Percentiles rank a stretch among this genome's conserved stretches.
Conservation (phyloP, 2,113 vertebrate species). For the Herpetotheres cachinnans region DNA sequence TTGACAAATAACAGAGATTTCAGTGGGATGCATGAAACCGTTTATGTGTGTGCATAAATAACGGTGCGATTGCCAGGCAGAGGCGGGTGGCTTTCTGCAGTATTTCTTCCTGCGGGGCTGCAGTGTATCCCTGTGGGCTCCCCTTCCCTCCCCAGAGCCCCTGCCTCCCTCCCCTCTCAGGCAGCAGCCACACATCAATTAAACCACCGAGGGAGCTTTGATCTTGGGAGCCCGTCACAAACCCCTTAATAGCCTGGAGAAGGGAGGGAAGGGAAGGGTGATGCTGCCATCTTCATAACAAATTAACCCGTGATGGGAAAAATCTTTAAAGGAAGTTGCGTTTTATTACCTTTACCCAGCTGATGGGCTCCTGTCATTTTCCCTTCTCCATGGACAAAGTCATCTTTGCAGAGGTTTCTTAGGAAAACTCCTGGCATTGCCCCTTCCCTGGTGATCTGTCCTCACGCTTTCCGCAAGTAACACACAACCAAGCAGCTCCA, state of each 20-base stretch:
- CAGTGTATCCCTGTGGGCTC: neutral
- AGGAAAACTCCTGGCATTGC: neutral
- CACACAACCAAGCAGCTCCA: neutral
- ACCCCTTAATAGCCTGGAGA: neutral
- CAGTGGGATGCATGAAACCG: slow-evolving; percentile 50
- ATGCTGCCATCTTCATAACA: neutral
- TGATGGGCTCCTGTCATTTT: neutral
- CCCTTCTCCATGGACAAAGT: neutral
- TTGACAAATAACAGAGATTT: slow-evolving; percentile 71
- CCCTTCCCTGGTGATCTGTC: neutral
- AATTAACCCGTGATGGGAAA: neutral
- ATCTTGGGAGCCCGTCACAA: neutral
- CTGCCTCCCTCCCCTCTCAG: neutral
- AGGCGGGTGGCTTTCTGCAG: neutral
- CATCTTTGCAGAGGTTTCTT: neutral
- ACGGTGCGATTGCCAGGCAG: neutral
- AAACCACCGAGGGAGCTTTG: neutral
- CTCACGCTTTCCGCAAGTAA: neutral
- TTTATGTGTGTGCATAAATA: slow-evolving; percentile 74
- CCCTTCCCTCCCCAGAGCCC: neutral
- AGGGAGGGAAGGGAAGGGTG: neutral
- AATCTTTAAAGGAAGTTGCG: neutral
- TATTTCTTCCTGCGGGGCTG: neutral
- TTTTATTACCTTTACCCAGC: neutral
- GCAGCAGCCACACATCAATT: neutral